Evolutionary conservation across 2,113 vertebrate species (phyloP).

Genomic region (Cardinalis cardinalis): DNA sequence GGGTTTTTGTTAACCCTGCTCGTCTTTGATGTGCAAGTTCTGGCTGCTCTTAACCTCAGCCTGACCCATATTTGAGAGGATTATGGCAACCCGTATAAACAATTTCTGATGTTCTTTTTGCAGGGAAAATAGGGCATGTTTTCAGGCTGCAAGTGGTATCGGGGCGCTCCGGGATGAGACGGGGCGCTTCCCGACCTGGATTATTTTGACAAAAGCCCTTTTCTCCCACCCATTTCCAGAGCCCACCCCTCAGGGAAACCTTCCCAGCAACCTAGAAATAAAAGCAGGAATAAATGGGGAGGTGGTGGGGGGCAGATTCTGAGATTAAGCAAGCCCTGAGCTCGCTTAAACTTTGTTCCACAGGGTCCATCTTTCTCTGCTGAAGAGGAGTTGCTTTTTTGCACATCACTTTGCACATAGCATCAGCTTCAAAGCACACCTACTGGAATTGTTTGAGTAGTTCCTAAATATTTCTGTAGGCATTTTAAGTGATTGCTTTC

Average conservation of each 20-base stretch:
- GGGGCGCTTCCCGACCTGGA: neutral
- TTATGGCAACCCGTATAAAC: conserved; percentile 56
- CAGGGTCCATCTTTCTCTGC: neutral
- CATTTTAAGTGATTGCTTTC: neutral
- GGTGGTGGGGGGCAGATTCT: neutral
- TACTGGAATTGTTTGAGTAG: neutral
- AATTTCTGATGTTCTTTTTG: conserved; percentile 61
- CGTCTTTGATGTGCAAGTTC: conserved; percentile 62
- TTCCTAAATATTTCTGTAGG: conserved; percentile 15
- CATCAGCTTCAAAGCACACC: neutral
- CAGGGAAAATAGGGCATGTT: conserved; percentile 35
- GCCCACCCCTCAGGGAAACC: neutral
- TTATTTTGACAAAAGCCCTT: conserved; percentile 16
- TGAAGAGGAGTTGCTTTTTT: neutral
- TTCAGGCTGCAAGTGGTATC: neutral
- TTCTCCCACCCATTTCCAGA: neutral
- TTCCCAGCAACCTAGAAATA: neutral
- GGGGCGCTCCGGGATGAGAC: neutral
- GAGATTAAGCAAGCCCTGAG: neutral
- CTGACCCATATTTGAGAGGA: conserved; percentile 60
- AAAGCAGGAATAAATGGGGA: neutral
- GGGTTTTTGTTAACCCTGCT: conserved; percentile 46
- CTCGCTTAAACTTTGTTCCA: neutral
- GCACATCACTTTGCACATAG: rapidly evolving
- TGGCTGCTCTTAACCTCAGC: conserved; percentile 65